Evolutionary conservation across 2,888 invertebrate genomes (phyloP), one percentile per base, ranked within the genome.

Genomic region (Eupithecia tripunctaria): DNA sequence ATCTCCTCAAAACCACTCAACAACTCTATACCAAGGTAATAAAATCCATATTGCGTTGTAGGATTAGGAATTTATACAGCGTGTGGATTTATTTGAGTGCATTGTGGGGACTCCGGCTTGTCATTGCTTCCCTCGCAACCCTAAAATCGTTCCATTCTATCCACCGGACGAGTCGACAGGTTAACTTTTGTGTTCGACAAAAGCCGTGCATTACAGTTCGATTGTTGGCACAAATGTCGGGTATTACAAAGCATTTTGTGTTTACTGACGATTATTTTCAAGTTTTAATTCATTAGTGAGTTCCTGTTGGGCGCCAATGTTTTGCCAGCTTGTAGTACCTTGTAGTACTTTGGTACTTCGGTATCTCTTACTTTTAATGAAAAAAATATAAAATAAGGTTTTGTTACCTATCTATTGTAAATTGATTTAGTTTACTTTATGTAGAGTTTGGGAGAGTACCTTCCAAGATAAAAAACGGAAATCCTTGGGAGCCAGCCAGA

Each of bases 171-270:
- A 89, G 85, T 84, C 88, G 92, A 93, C 94, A 94, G 94, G 94
- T 94, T 93, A 91, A 91, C 94, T 94, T 94, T 94, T 94, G 93
- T 91, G 85, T 89, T 89, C 85, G 84, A 91, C 88, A 92, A 93
- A 91, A 90, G 92, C 92, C 87, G 86, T 89, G 91, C 92, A 94
- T 94, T 94, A 94, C 88, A 87, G 85, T 85, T 86, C 89, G 86
- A 93, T 93, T 94, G 93, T 94, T 90, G 88, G 93, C 91, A 89
- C 94, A 94, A 94, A 94, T 94, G 94, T 92, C 88, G 90, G 85
- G 86, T 86, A 93, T 93, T 93, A 93, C 90, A 88, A 88, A 86
- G 91, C 92, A 86, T 88, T 93, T 91, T 89, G 82, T 89, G 85
- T 90, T 90, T 88, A 85, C 85, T 83, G 83, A 86, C 84, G 84